Evolutionary conservation across 2,797 vertebrate genomes (phyloP), one percentile per base, ranked within the genome.

Genomic region (Platalea minor): DNA sequence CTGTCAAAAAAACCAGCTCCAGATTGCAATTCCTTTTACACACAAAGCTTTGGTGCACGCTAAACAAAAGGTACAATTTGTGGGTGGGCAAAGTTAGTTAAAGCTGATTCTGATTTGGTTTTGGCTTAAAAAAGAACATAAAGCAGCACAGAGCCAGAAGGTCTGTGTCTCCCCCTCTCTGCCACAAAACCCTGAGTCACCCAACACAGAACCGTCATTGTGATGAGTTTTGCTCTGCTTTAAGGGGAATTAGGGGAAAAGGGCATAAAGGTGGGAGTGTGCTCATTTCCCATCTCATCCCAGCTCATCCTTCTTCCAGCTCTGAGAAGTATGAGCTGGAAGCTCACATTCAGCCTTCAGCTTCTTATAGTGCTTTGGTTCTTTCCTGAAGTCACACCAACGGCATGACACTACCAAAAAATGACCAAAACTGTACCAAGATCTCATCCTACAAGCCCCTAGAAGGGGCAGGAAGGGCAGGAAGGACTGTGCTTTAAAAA

Each of bases 1-100:
- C 17, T 68, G 64, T 21, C 50, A 57, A 24, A 63, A 37, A 69
- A 70, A 88, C 4, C 21, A 43, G 5, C 33, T 41, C 39, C 46
- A 68, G 19, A 39, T 3, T 35, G 14, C 17, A 80, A 26, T 51
- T 76, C 21, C 21, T 72, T 86, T 85, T 57, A n/a, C 11, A 23
- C 13, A 15, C 39, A 43, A 53, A 77, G 10, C 17, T 64, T 78
- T 69, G n/a, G 31, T n/a, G 17, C 10, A 33, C 0, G 0, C 8
- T 35, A 26, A 51, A 59, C 19, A 54, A 68, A 89, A 53, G 17
- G 24, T 46, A 46, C 13, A 51, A 67, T 72, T 92, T 75, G 7
- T 65, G 68, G 8, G 45, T 41, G 5, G 18, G 19, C 1, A 56
- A 48, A 75, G 10, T 19, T 41, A 16, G 8, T 78, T 67, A 75